Conservation (phyloP, 2,113 vertebrate species). For the Himantopus leucocephalus region DNA sequence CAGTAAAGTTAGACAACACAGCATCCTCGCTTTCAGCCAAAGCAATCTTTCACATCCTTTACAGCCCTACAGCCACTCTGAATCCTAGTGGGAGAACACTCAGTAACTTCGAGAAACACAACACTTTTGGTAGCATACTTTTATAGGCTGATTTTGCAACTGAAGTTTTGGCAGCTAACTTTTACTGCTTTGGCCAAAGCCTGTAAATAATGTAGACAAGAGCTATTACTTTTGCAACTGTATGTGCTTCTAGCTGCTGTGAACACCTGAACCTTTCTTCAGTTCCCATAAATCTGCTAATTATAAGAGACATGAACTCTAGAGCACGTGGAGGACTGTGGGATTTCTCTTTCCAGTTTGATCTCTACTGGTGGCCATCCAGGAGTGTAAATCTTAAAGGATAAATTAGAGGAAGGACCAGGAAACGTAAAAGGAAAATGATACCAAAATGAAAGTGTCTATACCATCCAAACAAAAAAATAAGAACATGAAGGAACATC, state of each 20-base stretch:
- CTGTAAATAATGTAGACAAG: background rate
- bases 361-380: background rate
- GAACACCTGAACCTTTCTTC: background rate
- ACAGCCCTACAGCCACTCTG: background rate
- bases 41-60: background rate
- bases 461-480: background rate
- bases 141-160: background rate
- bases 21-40: fast-evolving
- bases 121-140: background rate
- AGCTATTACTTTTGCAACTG: background rate
- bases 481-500: background rate
- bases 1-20: background rate
- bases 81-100: background rate
- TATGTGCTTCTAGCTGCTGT: background rate
- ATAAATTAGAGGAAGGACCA: background rate
- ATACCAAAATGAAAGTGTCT: background rate
- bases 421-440: background rate
- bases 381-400: background rate
- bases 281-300: background rate
- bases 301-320: background rate
- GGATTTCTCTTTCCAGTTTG: background rate
- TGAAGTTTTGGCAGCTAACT: background rate
- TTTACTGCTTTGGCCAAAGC: background rate
- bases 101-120: background rate
- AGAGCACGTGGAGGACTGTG: background rate